Evolutionary conservation across 2,888 invertebrate species (phyloP).

Genomic region (Ephialtes manifestator): DNA sequence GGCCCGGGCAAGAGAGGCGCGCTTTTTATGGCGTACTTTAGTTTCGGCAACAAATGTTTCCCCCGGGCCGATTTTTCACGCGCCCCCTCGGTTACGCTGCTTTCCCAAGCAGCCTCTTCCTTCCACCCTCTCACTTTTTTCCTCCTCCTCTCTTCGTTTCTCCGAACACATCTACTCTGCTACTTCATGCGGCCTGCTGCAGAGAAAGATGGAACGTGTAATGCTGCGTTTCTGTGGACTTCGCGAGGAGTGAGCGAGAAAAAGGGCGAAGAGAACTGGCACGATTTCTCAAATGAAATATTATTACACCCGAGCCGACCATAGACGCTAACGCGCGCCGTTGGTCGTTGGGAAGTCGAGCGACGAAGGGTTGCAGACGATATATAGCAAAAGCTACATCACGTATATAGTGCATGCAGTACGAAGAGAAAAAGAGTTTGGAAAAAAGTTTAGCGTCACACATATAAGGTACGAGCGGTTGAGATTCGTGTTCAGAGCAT

Average conservation of each 20-base stretch:
- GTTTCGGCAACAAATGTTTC: slow-evolving; percentile 70
- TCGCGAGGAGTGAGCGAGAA: slow-evolving; percentile 27
- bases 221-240: slow-evolving; percentile 57
- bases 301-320: slow-evolving; percentile 75
- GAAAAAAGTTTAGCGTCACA: slow-evolving; percentile 33
- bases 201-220: slow-evolving; percentile 60
- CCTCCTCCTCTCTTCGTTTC: slow-evolving; percentile 29
- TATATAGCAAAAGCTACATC: slow-evolving; percentile 1
- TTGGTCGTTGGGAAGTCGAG: slow-evolving; percentile 55
- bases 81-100: slow-evolving; percentile 36
- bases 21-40: slow-evolving; percentile 70
- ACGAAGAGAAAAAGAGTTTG: not conserved
- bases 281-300: slow-evolving; percentile 80
- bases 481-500: slow-evolving; percentile 27
- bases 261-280: slow-evolving; percentile 50
- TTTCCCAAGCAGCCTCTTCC: slow-evolving; percentile 31
- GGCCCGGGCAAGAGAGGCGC: slow-evolving; percentile 40
- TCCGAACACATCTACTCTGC: not conserved
- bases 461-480: slow-evolving; percentile 4
- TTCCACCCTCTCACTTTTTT: not conserved
- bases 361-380: slow-evolving; percentile 60
- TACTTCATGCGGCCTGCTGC: slow-evolving; percentile 9
- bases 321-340: slow-evolving; percentile 41
- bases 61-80: slow-evolving; percentile 69
- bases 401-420: not conserved